These are phyloP conservation scores for Heterodera filipjevi DNA, from an alignment of 2,888 invertebrate species.

Conservation along the genomic window DNA sequence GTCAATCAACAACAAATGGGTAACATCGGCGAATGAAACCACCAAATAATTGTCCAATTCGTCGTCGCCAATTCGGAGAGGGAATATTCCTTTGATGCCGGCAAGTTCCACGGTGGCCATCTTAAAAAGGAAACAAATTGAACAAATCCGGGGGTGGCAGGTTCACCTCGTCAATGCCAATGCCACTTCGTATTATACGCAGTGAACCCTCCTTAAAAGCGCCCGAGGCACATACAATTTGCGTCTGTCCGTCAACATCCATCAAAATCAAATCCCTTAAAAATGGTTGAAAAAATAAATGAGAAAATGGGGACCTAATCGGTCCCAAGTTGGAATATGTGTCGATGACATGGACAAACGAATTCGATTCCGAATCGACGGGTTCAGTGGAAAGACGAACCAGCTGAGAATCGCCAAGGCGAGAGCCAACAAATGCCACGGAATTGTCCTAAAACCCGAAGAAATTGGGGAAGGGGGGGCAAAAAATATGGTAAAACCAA, in stretches of 20 bases:
- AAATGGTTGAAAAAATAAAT: background rate
- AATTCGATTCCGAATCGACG: conserved; percentile 37
- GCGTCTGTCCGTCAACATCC: conserved; percentile 83
- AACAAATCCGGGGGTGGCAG: background rate
- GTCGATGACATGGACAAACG: conserved; percentile 80
- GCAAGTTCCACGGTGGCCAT: conserved; percentile 86
- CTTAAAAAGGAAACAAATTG: conserved; percentile 70
- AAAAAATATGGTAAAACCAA: conserved; percentile 67
- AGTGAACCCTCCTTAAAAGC: conserved; percentile 95
- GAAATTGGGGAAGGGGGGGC: background rate
- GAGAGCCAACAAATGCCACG: conserved; percentile 88
- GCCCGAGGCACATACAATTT: conserved; percentile 95
- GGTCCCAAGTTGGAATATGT: conserved; percentile 95
- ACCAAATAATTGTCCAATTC: conserved; percentile 81
- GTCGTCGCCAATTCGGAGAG: conserved; percentile 36
- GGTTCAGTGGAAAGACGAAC: conserved; percentile 70
- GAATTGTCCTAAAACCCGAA: conserved; percentile 78
- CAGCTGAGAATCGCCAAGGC: conserved; percentile 93
- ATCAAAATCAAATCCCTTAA: conserved; percentile 35
- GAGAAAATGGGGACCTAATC: conserved; percentile 72
- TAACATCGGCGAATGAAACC: conserved; percentile 93
- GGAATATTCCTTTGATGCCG: conserved; percentile 41
- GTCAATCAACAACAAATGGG: conserved; percentile 76
- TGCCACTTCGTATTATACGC: conserved; percentile 94
- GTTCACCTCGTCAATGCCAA: conserved; percentile 72